These are phyloP conservation scores for Euzetes globulus DNA, from an alignment of 2,888 invertebrate genomes.

Conservation along the genomic window DNA sequence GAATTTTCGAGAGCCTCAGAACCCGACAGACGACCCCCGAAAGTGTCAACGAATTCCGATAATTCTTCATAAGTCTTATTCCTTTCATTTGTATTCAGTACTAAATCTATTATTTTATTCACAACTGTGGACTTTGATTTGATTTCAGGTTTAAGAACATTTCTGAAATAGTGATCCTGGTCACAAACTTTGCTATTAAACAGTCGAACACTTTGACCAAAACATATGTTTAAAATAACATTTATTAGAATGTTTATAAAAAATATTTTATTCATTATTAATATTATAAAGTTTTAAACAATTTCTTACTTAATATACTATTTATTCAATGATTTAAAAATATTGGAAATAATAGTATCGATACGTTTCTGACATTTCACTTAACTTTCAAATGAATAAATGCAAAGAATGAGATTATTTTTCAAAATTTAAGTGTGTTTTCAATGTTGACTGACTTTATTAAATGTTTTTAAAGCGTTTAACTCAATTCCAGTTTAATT, in stretches of 20 bases:
- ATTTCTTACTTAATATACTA: no score
- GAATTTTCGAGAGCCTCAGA: conserved; percentile 58
- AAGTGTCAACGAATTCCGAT: conserved; percentile 54
- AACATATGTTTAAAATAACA: neutral
- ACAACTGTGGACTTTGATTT: neutral
- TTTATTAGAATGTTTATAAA: neutral
- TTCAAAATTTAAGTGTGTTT: no score
- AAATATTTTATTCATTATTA: no score
- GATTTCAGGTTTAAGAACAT: conserved; percentile 3
- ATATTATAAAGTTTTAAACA: no score
- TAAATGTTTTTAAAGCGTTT: no score
- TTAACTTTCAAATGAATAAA: no score
- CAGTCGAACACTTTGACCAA: neutral
- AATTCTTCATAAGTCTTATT: conserved; percentile 55
- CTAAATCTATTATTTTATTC: conserved; percentile 12
- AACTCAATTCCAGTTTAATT: no score
- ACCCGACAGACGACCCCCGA: conserved; percentile 60
- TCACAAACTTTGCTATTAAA: neutral
- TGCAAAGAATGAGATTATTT: no score
- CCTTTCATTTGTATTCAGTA: conserved; percentile 47
- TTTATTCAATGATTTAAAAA: no score
- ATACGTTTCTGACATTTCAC: no score
- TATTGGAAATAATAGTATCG: no score
- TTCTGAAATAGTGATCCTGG: neutral
- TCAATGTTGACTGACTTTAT: no score